Evolutionary conservation across 1,140 invertebrate genomes (phyloP), one percentile per base, ranked within the genome.

Genomic region (Nylanderia fulva): DNA sequence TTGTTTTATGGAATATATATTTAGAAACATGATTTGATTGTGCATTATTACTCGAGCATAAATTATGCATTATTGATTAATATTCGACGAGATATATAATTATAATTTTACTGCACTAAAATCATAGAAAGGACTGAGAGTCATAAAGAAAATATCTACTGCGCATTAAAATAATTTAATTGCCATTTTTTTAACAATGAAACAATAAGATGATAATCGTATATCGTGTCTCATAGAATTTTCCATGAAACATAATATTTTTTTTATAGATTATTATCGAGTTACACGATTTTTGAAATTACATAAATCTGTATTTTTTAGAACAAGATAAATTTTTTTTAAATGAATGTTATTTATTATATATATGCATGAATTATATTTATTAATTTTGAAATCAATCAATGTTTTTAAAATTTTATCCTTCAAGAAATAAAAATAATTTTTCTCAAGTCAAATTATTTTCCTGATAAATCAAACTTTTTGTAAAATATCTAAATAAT

Each of bases 51-150:
- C 7, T 11, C 4, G 18, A 33, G 15, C 13, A 29, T 52, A 27
- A 13, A 7, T 56, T 39, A 45, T n/a, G 36, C 15, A 9, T 15
- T 75, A 75, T 75, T 11, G 68, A 82, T 82, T 69, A 48, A 48
- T 54, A 13, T 15, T 36, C 0, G 1, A 45, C 21, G 18, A 48
- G 9, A 18, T 21, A 64, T 48, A 48, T 48, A 48, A 60, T 82
- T 0, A 0, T 11, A 0, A 39, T 66, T 71, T 87, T 69, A 52
- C 74, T 69, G n/a, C 21, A 68, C 27, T 72, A 68, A 42, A 75
- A 3, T 54, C 24, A 39, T 56, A 5, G 21, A 48, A 82, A 61
- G 27, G 69, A n/a, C 33, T 21, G n/a, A n/a, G n/a, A n/a, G n/a
- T 68, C 11, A n/a, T n/a, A n/a, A n/a, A n/a, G n/a, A 15, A 69